Conservation (phyloP, 2,113 vertebrate genomes). For the Eolophus roseicapilla region DNA sequence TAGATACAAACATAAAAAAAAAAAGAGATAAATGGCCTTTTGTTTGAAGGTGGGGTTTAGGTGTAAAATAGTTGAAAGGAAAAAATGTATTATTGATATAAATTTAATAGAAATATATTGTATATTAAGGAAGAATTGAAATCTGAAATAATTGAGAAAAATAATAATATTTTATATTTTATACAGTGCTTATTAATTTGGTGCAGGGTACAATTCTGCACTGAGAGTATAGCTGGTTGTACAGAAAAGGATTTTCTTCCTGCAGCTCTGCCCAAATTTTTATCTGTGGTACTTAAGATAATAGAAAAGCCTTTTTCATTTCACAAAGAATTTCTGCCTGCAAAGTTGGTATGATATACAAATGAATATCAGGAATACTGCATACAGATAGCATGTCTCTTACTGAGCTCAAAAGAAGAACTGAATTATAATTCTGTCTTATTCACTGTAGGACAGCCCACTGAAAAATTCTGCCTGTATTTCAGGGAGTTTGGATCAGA, state of each 20-base stretch:
- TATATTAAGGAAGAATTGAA: background rate
- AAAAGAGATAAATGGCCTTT: too few relatives aligned
- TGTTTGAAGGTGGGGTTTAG: too few relatives aligned
- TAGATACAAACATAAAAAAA: too few relatives aligned
- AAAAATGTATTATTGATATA: background rate
- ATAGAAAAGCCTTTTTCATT: background rate
- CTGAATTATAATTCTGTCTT: background rate
- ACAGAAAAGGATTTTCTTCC: background rate
- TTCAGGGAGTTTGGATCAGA: background rate
- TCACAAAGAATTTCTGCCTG: background rate
- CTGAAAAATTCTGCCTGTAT: background rate
- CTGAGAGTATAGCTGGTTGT: background rate
- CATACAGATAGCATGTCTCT: background rate
- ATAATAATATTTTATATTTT: background rate
- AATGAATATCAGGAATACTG: background rate
- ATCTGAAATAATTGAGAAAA: background rate
- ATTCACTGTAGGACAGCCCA: background rate
- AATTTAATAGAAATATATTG: background rate
- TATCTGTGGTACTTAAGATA: background rate
- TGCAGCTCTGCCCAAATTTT: background rate
- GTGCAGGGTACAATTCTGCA: background rate
- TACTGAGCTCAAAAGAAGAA: background rate
- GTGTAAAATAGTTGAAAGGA: too few relatives aligned
- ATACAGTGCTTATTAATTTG: background rate
- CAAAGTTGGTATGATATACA: background rate